Base-by-base conservation (phyloP, 2,113 vertebrate species). In the Menura novaehollandiae region DNA sequence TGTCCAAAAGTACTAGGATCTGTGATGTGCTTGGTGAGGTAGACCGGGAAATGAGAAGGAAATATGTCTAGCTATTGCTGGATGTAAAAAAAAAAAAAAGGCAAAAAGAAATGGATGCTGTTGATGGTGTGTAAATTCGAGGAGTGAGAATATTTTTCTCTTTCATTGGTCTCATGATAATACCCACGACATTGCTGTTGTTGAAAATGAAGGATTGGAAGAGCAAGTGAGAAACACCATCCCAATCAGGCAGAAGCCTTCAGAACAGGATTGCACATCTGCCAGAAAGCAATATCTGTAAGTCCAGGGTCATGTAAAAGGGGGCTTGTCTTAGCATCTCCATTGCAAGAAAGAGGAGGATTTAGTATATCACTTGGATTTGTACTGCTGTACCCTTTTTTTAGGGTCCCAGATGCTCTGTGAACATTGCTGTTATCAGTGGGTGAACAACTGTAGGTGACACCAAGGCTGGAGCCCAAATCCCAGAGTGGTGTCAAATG, bases 1-100 rank as follows among this genome's bases (percentile, higher is more conserved):
- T 82, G 69, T 62, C 91, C 89, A 91, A 74, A 96, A 90, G 64
- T 46, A 30, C 58, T 76, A 66, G 51, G 24, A 66, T 94, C 52
- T 80, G 59, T 72, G 66, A 76, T 72, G 53, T 32, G 32, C 66
- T 91, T 80, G 49, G 43, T 88, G 76, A 80, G 62, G 76, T 87
- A 89, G 74, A 89, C 60, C 72, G 69, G 76, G 58, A 97, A 94
- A 93, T 72, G 81, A 91, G 82, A 89, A 88, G 62, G 49, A 88
- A 96, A 91, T 84, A 66, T 89, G 91, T 89, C 76, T 96, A 85
- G 91, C 64, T 89, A 60, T 84, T 81, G 83, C 85, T 93, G 69
- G 58, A 69, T 93, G 27, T 3, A 2, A 35, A 68, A 46, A 53
- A 18, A 17, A 33, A 26, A 15, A 23, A 18, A 17, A 35, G 5